Base-by-base conservation (phyloP, 2,113 vertebrate genomes). In the Oryctolagus cuniculus region DNA sequence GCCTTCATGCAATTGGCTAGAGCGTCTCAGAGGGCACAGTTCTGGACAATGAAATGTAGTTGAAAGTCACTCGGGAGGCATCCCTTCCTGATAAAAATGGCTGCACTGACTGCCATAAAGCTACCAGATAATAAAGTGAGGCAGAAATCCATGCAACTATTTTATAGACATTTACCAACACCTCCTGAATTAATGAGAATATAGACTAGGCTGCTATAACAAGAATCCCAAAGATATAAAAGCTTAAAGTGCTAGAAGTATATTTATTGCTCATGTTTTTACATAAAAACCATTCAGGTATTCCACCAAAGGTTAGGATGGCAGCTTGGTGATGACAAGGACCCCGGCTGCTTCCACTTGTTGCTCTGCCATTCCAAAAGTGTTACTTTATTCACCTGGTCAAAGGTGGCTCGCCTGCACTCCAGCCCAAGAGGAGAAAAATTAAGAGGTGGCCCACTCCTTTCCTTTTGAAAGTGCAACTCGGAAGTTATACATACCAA, bases 171-270 rank as follows among this genome's bases (percentile, higher is more conserved):
- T 69, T 89, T 53, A 22, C 24, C 80, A 91, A 90, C 6, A 70
- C 19, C 12, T 61, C 64, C 27, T 34, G 11, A 89, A 72, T 91
- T 78, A 87, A 95, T 34, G 34, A 82, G 69, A 92, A 87, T 70
- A 58, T 29, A 94, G 51, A 80, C 19, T 29, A 95, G 31, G 61
- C 12, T 36, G 15, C 51, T 70, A 0, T 70, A 78, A 91, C 31
- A 74, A 90, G 73, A 81, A 89, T 36, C 27, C 31, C 58, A 21
- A 82, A 82, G 38, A 53, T 75, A 63, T 17, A 73, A 73, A 27
- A 81, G 17, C 13, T 82, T 34, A 74, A 38, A 31, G 77, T 74
- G 51, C 31, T 11, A 19, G 15, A 88, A 53, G 6, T 25, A 25
- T 44, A 21, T 87, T 66, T 82, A 36, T 81, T 63, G 78, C 44